Conservation (phyloP, 2,797 vertebrate species). For the Agapornis canus region DNA sequence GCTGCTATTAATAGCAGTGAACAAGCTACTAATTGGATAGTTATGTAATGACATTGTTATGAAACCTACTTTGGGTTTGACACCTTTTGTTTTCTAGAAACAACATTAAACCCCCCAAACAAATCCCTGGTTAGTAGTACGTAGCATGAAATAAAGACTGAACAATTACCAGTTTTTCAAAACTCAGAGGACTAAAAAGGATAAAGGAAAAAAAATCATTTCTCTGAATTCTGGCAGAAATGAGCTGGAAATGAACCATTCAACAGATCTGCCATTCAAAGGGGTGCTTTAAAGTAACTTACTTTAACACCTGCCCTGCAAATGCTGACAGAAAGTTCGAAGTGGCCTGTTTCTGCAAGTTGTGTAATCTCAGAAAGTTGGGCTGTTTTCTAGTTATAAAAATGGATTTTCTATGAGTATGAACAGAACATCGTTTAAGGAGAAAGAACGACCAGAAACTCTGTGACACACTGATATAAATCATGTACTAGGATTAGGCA, state of each 20-base stretch:
- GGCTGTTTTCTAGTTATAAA: not conserved
- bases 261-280: not conserved
- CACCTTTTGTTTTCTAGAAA: slow-evolving; percentile 62
- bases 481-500: not conserved
- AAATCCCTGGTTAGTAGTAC: not conserved
- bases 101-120: not conserved
- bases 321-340: not conserved
- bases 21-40: slow-evolving; percentile 60
- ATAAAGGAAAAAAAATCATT: not conserved
- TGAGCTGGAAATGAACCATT: not conserved
- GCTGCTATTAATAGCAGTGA: slow-evolving; percentile 65
- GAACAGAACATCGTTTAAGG: not conserved
- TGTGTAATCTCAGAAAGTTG: not conserved
- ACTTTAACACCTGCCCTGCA: not conserved
- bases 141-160: not conserved
- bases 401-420: not conserved
- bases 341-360: not conserved
- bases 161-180: not conserved
- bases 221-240: not conserved
- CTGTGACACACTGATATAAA: not conserved
- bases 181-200: not conserved
- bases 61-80: slow-evolving; percentile 62
- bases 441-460: not conserved
- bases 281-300: not conserved
- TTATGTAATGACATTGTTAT: slow-evolving; percentile 59